Evolutionary conservation across 2,113 vertebrate genomes (phyloP).

Genomic region (Trematomus loennbergii): DNA sequence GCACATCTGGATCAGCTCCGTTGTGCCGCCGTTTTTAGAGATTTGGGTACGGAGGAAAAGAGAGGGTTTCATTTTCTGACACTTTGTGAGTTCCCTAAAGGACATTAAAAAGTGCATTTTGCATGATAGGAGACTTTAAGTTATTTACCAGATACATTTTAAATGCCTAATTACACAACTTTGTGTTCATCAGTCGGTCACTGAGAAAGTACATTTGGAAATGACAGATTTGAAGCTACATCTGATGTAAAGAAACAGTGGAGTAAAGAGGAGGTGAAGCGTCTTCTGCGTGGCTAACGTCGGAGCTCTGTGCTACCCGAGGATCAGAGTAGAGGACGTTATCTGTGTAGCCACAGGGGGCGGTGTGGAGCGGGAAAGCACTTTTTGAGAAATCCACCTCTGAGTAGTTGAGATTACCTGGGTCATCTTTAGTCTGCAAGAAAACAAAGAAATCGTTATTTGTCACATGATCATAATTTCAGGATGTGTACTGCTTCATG

Average conservation of each 20-base stretch:
- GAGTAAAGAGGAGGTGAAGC: neutral
- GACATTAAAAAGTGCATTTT: no score
- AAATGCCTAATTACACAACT: no score
- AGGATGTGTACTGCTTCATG: neutral
- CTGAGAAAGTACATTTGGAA: no score
- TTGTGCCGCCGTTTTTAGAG: no score
- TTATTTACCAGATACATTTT: no score
- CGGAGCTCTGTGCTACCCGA: neutral
- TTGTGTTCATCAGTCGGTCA: neutral
- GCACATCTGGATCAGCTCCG: no score
- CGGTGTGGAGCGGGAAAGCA: neutral
- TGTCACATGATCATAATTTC: neutral
- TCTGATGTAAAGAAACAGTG: neutral
- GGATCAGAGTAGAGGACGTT: accelerated
- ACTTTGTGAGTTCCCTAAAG: no score
- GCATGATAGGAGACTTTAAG: no score
- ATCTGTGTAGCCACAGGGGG: neutral
- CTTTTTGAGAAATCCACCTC: no score
- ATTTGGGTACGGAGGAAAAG: no score
- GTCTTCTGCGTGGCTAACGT: neutral
- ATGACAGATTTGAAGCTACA: neutral
- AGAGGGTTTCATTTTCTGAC: no score
- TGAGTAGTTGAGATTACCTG: neutral
- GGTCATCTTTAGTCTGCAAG: neutral
- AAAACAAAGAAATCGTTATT: neutral